Base-by-base conservation (phyloP, 2,888 invertebrate species). In the Idaea straminata region DNA sequence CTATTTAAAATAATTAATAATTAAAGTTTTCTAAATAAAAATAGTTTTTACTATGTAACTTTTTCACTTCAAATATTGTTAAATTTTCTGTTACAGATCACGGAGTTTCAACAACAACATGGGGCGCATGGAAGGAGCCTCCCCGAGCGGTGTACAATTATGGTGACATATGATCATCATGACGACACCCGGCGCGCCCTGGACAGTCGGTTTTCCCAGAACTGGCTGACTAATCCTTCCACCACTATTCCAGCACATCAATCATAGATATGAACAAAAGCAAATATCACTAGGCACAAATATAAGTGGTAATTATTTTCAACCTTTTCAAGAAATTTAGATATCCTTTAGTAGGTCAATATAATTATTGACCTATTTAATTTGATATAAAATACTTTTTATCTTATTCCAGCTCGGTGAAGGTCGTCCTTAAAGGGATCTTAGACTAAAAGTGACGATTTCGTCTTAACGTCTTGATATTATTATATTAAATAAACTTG, bases 91-190 rank as follows among this genome's bases (percentile, higher is more conserved):
- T 47, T 47, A 47, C 47, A 47, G 47, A 47, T 47, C 47, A 5
- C 47, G 13, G 25, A 47, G 47, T 10, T 36, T 47, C 47, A 47
- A 47, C 47, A 47, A 47, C 47, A 47, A 47, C 6, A 47, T 47
- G 47, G 47, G 47, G 47, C 47, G 47, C 47, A 47, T 47, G 47
- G 47, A 47, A 47, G 47, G 47, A 47, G 47, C 47, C 47, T 47
- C 47, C 47, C 47, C 47, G 47, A 47, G 47, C 10, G 47, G 47
- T 63, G 66, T 62, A 64, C 61, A 15, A 15, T 47, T 6, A 47
- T 47, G 47, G 4, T 47, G 47, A 47, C 47, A 7, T 7, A 7
- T 47, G 10, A 47, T 13, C 47, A 47, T 47, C 47, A 47, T 47
- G 10, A 47, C 10, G 47, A 47, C 47, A 47, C 47, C 47, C 47